Evolutionary conservation across 92 coral and sea anemone species (phyloP).

Genomic region (Zoanthus gigantus): DNA sequence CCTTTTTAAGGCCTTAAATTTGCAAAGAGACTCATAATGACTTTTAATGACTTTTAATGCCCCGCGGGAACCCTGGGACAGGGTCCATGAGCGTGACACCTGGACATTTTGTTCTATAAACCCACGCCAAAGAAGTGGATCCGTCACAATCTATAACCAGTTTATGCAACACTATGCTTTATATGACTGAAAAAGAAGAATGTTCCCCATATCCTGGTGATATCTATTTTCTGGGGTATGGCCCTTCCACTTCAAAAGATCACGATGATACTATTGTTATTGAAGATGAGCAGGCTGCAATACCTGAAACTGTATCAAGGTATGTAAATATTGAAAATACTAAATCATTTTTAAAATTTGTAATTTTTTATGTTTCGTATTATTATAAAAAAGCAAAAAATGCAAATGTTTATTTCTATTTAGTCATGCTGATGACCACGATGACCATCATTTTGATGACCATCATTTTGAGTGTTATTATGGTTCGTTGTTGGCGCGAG

Average conservation of each 20-base stretch:
- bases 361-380: background rate
- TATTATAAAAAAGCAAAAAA: background rate
- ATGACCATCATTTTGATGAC: slow-evolving; percentile 13
- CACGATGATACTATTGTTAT: slow-evolving; percentile 3
- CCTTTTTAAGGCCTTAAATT: too few species aligned
- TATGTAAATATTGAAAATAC: slow-evolving; percentile 4
- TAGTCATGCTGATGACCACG: slow-evolving; percentile 15
- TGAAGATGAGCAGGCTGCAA: slow-evolving; percentile 16
- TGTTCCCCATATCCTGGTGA: slow-evolving; percentile 49
- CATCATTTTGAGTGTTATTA: slow-evolving; percentile 17
- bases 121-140: slow-evolving; percentile 19
- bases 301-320: slow-evolving; percentile 20
- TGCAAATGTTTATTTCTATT: slow-evolving; percentile 9
- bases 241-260: slow-evolving; percentile 23
- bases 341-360: background rate
- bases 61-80: background rate
- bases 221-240: slow-evolving; percentile 19
- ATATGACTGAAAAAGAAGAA: slow-evolving; percentile 19
- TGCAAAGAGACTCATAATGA: too few species aligned
- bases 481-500: slow-evolving; percentile 17
- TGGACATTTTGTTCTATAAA: slow-evolving; percentile 1
- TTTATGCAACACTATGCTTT: slow-evolving; percentile 21
- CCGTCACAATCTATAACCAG: slow-evolving; percentile 20
- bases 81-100: slow-evolving; percentile 24
- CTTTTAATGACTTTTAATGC: too few species aligned